Conservation (phyloP, 2,888 invertebrate species). For the Morinoia aosen region DNA sequence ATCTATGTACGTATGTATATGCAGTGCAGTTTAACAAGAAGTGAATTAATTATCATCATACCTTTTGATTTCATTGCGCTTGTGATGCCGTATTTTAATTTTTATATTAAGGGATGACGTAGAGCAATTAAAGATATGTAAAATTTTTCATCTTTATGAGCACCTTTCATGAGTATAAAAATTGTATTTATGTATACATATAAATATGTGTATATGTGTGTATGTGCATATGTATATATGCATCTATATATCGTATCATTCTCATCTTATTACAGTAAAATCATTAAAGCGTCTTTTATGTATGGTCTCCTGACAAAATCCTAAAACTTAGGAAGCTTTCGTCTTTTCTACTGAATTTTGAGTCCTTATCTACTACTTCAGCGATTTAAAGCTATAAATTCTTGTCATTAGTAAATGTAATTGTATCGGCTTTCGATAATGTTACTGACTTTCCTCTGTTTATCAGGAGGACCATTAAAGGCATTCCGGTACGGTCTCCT, state of each 20-base stretch:
- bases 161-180: too few relatives aligned
- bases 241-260: neutral
- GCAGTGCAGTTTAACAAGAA: too few relatives aligned
- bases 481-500: neutral
- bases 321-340: neutral
- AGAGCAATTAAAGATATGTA: too few relatives aligned
- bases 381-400: neutral
- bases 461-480: slow-evolving; percentile 12
- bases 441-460: neutral
- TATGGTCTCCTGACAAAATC: neutral
- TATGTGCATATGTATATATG: neutral
- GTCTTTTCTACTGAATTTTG: neutral
- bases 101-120: too few relatives aligned
- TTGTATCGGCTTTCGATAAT: neutral
- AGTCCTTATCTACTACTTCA: neutral
- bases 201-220: too few relatives aligned
- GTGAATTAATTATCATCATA: too few relatives aligned
- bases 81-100: too few relatives aligned
- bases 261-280: neutral
- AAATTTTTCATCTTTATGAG: too few relatives aligned
- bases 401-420: neutral
- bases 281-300: neutral
- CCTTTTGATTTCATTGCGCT: too few relatives aligned
- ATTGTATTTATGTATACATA: too few relatives aligned
- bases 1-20: too few relatives aligned